Evolutionary conservation across 1,140 invertebrate species (phyloP).

Genomic region (Melitaea cinxia): DNA sequence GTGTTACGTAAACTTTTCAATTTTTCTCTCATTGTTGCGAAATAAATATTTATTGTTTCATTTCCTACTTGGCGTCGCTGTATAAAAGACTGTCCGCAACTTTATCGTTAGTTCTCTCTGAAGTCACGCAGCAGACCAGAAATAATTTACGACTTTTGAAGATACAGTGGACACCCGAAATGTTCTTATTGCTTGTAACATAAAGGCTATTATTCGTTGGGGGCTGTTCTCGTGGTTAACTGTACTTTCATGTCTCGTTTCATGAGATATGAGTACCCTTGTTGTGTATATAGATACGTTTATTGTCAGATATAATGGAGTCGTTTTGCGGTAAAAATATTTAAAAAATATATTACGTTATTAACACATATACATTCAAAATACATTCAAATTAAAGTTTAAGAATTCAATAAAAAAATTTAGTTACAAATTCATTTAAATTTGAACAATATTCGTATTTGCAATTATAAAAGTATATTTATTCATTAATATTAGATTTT

Average conservation of each 20-base stretch:
- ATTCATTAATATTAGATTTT: too few relatives aligned
- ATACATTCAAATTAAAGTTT: neutral
- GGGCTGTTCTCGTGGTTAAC: neutral
- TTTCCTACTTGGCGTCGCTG: conserved; percentile 24
- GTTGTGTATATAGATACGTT: neutral
- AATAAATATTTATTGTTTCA: conserved; percentile 30
- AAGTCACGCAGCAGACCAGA: conserved; percentile 20
- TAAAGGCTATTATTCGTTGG: conserved; percentile 15
- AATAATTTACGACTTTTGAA: conserved; percentile 25
- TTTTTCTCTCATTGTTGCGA: conserved; percentile 19
- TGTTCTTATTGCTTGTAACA: conserved; percentile 6
- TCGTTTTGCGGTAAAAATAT: neutral
- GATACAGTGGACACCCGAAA: conserved; percentile 8
- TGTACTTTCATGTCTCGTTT: conserved; percentile 11
- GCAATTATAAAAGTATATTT: too few relatives aligned
- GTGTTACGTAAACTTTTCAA: conserved; percentile 20
- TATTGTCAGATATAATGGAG: neutral
- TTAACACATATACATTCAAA: neutral
- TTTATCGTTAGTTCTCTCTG: conserved; percentile 25
- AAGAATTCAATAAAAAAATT: too few relatives aligned
- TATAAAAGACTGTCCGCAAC: conserved; percentile 29
- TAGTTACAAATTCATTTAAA: too few relatives aligned
- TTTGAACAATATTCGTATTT: too few relatives aligned
- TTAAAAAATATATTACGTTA: neutral
- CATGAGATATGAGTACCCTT: conserved; percentile 5